These are phyloP conservation scores for Rotaria macrura DNA, from an alignment of 2,888 invertebrate genomes.

Conservation along the genomic window DNA sequence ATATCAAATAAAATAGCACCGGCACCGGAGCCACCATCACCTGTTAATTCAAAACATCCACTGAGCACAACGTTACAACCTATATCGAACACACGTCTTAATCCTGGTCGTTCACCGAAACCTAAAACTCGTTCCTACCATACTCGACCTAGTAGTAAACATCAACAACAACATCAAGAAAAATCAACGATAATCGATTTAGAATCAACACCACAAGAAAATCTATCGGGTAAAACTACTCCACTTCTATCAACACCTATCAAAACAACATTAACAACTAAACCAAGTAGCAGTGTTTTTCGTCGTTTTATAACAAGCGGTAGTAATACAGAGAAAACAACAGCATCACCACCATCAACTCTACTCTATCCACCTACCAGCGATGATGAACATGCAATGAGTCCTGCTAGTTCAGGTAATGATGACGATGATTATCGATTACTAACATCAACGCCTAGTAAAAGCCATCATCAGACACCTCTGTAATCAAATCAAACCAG, in stretches of 20 bases:
- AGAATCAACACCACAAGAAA: background rate
- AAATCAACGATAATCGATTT: background rate
- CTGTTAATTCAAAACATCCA: background rate
- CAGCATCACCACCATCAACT: background rate
- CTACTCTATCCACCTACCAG: background rate
- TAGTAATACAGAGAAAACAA: background rate
- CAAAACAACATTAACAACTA: background rate
- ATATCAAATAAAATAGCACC: conserved; percentile 17
- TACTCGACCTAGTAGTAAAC: background rate
- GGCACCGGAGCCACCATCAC: background rate
- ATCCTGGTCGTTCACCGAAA: conserved; percentile 5
- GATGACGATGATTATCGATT: background rate
- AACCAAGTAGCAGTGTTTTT: background rate
- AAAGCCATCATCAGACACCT: background rate
- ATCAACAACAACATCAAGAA: background rate
- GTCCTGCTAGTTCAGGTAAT: background rate
- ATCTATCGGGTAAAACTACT: background rate
- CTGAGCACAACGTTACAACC: background rate
- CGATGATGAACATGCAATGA: background rate
- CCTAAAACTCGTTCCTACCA: background rate
- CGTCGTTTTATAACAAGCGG: background rate
- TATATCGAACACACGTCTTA: background rate
- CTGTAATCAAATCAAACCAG: background rate
- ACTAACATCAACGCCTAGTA: background rate
- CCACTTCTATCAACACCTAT: background rate